Evolutionary conservation across 2,888 invertebrate species (phyloP), one percentile per base, ranked within the genome.

Genomic region (Ametastegia equiseti): DNA sequence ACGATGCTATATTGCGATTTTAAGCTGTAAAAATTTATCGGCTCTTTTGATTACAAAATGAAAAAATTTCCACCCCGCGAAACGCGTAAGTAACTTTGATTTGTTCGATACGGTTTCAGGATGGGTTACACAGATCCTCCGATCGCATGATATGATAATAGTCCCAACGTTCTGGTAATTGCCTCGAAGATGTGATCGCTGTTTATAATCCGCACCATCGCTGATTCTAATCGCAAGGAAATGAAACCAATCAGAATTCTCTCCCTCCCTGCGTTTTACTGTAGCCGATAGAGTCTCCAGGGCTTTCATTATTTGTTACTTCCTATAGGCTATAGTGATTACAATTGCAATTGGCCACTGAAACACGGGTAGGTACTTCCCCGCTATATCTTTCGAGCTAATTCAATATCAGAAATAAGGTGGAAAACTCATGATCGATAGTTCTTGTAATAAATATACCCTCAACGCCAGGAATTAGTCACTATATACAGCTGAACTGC

Each of bases 211-310:
- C 54, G 54, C 75, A 54, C 75, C n/a, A 75, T 75, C 75, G 36
- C 36, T 36, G 50, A 54, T 75, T 75, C 75, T 75, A 75, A 75
- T 75, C 75, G 36, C 54, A 36, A 54, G 75, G 54, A 54, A 75
- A 75, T 75, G 75, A 54, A 75, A 75, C 75, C 75, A 75, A 75
- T 75, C 75, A 75, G 50, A 54, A 50, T 19, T 75, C 54, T 36
- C 19, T 30, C 54, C 27, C n/a, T 36, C 36, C 15, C 75, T 54
- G 5, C n/a, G n/a, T n/a, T n/a, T n/a, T n/a, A n/a, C n/a, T 33
- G 19, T 54, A 27, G 30, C 60, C 23, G 60, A 60, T 60, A 60
- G 60, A 60, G 75, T n/a, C n/a, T 33, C 30, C n/a, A 7, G 36
- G 11, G 36, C 50, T 54, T 54, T 75, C 75, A 75, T 75, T 75